Evolutionary conservation across 1,140 invertebrate species (phyloP), one percentile per base, ranked within the genome.

Genomic region (honey bee (Apis mellifera)): DNA sequence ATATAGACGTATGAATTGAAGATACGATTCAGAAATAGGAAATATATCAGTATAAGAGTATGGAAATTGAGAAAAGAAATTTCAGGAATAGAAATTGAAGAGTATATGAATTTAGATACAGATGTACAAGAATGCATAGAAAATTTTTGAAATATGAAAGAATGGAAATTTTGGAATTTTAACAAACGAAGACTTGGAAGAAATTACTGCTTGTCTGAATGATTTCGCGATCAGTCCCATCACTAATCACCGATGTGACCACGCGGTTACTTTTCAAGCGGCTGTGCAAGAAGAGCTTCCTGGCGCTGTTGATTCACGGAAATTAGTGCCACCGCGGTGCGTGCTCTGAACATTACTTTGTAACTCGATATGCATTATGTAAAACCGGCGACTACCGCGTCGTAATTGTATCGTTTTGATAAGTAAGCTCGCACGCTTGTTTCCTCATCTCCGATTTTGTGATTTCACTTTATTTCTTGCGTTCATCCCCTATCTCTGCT

Each of bases 221-320:
- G 78, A 54, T 42, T 68, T 59, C 12, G 11, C 19, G 72, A 81
- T 81, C 79, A 42, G 72, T 82, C 68, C 83, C 86, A 70, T 78
- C 77, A 66, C 71, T 82, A 77, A 65, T 87, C 83, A 84, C 59
- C 64, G 82, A 73, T 60, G 65, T 66, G 59, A 80, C 23, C 50
- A 32, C 73, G 54, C 65, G 72, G 79, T 50, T 65, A 26, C 1
- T 32, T 52, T 23, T 50, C 42, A n/a, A 66, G 23, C 13, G 12
- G 48, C 59, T 50, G 19, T 19, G 74, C 78, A 85, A 88, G 86
- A 88, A 88, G 82, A 82, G 74, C 77, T 88, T 86, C 80, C 84
- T 83, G 71, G 80, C 81, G 84, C 74, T 86, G 80, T 75, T 75
- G 65, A 87, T 88, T 88, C 86, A 88, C 70, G 78, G 86, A 88